Conservation (phyloP, 2,113 vertebrate species). For the Myotis davidii region DNA sequence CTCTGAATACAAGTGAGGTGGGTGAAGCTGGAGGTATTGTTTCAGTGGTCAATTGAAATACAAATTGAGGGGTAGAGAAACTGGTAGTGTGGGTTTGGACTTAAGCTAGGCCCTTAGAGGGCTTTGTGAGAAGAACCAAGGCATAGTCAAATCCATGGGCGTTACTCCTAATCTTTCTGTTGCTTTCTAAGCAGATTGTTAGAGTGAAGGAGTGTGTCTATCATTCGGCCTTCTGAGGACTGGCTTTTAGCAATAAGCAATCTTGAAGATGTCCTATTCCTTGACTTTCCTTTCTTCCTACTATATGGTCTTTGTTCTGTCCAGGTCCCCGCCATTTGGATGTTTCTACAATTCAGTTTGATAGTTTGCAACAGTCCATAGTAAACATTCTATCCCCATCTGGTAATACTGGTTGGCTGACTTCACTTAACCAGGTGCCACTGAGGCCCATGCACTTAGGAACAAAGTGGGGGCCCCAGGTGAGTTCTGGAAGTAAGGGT, state of each 20-base stretch:
- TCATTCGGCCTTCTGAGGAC: not conserved
- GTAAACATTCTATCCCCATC: conserved; percentile 13
- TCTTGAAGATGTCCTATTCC: conserved; percentile 16
- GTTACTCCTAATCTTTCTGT: not conserved
- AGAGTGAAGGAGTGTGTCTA: not conserved
- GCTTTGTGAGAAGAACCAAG: conserved; percentile 32
- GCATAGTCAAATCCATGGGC: not conserved
- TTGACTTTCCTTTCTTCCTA: not conserved
- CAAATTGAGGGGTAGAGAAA: not conserved
- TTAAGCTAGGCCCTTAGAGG: not conserved
- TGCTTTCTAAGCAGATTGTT: conserved; percentile 33
- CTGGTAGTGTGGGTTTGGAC: not conserved
- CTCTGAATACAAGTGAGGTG: not conserved
- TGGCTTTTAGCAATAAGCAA: not conserved
- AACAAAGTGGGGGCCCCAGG: not conserved
- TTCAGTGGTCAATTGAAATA: not conserved
- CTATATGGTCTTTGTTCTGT: not conserved
- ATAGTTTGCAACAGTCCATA: not conserved
- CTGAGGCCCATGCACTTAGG: not conserved
- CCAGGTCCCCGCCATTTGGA: not conserved
- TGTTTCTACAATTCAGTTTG: not conserved
- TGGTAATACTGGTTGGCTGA: not conserved
- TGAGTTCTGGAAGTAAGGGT: not conserved
- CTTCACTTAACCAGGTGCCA: not conserved
- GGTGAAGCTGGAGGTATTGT: conserved; percentile 5